Base-by-base conservation (phyloP, 2,797 vertebrate species). In the Ibycter americanus region DNA sequence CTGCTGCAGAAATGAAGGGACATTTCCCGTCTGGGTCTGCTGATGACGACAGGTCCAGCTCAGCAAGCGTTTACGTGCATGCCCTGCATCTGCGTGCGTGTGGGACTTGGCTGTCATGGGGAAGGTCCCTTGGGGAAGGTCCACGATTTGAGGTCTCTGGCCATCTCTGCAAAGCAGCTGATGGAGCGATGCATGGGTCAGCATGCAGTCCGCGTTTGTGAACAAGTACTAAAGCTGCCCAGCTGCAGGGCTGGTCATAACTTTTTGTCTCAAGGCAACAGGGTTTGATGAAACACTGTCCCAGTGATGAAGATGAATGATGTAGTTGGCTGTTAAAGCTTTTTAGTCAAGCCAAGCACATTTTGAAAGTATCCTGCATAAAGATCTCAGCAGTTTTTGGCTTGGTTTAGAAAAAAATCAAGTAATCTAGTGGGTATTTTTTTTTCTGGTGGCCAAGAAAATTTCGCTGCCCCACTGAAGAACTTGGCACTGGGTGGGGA, bases 11-110 rank as follows among this genome's bases (percentile, higher is more conserved):
- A 59, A 68, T 1, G 7, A 59, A 7, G 40, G 55, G 58, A 76
- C 1, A 0, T 70, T 62, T 65, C 87, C 84, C 0, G 0, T 26
- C 63, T 25, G 14, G 36, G 36, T 46, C 31, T 0, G 0, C 44
- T 36, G 42, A 12, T 19, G 65, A 9, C 0, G 1, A 9, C 47
- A 51, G 12, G 9, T 11, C 59, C 79, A 26, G 79, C 42, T 36
- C 49, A 3, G 46, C 83, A 68, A 68, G 14, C 0, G 0, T 21
- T 78, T 32, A 20, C 1, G 2, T 26, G 44, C 0, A 2, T 7
- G 8, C 42, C 46, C 23, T 51, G 49, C 6, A 27, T 32, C 42
- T n/a, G 27, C 4, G 3, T 16, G 29, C 2, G 4, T 10, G 42
- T 27, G 34, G 17, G 65, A 42, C 25, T 4, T 44, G 70, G 59